Evolutionary conservation across 1,140 invertebrate species (phyloP), one percentile per base, ranked within the genome.

Genomic region (Spodoptera frugiperda): DNA sequence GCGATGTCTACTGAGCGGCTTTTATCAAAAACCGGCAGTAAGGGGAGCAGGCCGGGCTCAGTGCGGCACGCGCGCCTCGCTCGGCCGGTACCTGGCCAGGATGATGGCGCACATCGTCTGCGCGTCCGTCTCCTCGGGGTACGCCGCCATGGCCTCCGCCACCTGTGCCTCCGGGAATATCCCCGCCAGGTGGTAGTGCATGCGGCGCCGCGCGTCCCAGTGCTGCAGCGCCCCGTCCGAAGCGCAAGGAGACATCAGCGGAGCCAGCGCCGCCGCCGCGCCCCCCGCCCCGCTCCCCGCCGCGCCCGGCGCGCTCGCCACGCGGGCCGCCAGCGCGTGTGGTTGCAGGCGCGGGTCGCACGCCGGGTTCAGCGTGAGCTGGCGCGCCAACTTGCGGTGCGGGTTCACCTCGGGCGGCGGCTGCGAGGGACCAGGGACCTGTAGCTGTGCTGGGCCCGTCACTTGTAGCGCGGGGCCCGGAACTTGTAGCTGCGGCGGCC

Each of bases 101-200:
- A 99, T 98, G 73, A 97, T 96, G 46, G 97, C 97, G 94, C 98
- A 99, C 80, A 99, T 97, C 84, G 97, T 97, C 85, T 98, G 96
- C 0, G 98, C 96, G 91, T 98, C 97, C 1, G 96, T 98, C 89
- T 98, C 97, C 39, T 98, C 96, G 0, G 98, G 98, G 93, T 97
- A 97, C 54, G 97, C 89, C 61, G 96, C 95, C 97, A 99, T 97
- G 0, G 97, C 98, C 33, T 96, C 95, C 25, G 96, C 95, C 0
- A 99, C 98, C 89, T 98, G 97, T 75, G 97, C 96, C 87, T 98
- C 97, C 0, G 98, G 98, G 90, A 99, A 99, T 48, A 99, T 96
- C 48, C 96, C 97, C 10, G 97, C 95, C 39, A 99, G 93, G 89
- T 98, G 97, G 91, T 97, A 98, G 85, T 97, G 98, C 76, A 98